phyloP scores from a whole-genome alignment of 2,113 vertebrate genomes.

The Astur gentilis region DNA sequence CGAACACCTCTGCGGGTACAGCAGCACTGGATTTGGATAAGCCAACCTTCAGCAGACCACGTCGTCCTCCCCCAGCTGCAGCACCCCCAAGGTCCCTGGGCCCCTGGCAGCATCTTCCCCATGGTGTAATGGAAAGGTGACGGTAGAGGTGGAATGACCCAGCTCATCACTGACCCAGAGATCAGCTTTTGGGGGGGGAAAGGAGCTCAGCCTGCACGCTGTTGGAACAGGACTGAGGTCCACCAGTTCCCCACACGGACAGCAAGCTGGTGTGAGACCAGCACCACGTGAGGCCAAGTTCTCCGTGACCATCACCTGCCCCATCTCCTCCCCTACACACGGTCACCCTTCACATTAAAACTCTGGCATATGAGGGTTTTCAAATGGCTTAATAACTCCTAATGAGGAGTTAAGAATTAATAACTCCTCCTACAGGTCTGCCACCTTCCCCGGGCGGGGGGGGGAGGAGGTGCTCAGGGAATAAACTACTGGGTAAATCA shows the following conservation, averaged over 20 bases:
- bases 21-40: not conserved
- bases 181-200: not conserved
- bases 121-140: accelerated
- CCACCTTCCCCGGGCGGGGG: not conserved
- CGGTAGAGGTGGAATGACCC: not conserved
- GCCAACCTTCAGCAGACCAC: not conserved
- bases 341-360: not conserved
- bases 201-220: not conserved
- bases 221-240: not conserved
- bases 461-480: not conserved
- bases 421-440: not conserved
- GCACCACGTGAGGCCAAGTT: accelerated
- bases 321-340: not conserved
- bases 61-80: too few species aligned
- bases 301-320: not conserved
- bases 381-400: not conserved
- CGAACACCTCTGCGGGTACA: not conserved
- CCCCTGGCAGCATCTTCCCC: not conserved
- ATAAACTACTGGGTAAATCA: not conserved
- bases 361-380: not conserved
- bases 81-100: not conserved
- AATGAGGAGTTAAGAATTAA: not conserved
- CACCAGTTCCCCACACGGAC: not conserved
- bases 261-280: not conserved
- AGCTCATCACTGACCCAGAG: not conserved